Base-by-base conservation (phyloP, 2,888 invertebrate species). In the Megastigmus dorsalis region DNA sequence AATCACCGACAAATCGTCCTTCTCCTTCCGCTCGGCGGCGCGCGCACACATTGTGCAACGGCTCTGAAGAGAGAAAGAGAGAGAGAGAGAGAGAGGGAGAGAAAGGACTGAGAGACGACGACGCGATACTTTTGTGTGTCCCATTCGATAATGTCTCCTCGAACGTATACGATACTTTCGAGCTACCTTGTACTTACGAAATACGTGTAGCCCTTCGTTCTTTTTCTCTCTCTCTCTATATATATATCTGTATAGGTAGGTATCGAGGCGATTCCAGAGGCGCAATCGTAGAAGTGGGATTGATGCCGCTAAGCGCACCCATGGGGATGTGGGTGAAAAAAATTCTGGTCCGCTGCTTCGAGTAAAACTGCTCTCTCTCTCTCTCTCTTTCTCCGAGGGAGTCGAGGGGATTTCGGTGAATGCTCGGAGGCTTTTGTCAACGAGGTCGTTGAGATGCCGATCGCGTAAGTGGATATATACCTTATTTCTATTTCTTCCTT, bases 1-100 rank as follows among this genome's bases (percentile, higher is more conserved):
- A 75, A 72, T 72, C 54, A 41, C 52, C 63, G 66, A 75, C 70
- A 66, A 70, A 75, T 75, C 70, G 69, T 52, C 59, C 41, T 41
- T 36, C 38, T 9, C 23, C 15, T 20, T 3, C 36, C 18, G 1
- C 48, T n/a, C 30, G 20, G 10, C 13, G n/a, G 20, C 43, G 43
- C n/a, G 20, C 13, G 9, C 18, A n/a, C n/a, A n/a, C n/a, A n/a
- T n/a, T n/a, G n/a, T n/a, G n/a, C n/a, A n/a, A n/a, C n/a, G n/a
- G n/a, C 41, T n/a, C n/a, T 4, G 7, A n/a, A 20, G 26, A 20
- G 2, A 26, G 43, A 26, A 28, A 30, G 45, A 36, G 38, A 28
- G 15, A 26, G 18, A 30, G 45, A 36, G 38, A 28, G 15, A 20
- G 26, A 20, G 2, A 26, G 43, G 18, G 18, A 30, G 45, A 36